Conservation (phyloP, 2,113 vertebrate species). For the Etia nguti region DNA sequence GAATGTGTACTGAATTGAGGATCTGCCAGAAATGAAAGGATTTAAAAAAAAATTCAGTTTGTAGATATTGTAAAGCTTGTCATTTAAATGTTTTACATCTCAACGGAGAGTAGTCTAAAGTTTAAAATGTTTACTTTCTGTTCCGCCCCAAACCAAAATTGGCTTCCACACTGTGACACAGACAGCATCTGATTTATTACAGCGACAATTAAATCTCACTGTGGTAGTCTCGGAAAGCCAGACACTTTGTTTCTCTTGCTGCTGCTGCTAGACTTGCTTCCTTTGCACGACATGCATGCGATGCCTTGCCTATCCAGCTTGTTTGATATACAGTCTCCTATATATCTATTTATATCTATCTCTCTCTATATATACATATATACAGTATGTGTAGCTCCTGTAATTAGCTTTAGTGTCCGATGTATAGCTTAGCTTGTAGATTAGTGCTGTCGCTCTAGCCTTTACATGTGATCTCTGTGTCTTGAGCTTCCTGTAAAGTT, state of each 20-base stretch:
- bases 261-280: slow-evolving; percentile 64
- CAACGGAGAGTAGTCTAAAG: background rate
- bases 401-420: slow-evolving; percentile 65
- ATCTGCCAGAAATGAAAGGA: slow-evolving; percentile 24
- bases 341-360: slow-evolving; percentile 54
- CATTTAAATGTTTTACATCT: background rate
- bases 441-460: slow-evolving; percentile 70
- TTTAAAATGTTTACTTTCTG: background rate
- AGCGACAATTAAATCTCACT: slow-evolving; percentile 10
- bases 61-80: slow-evolving; percentile 27
- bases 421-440: slow-evolving; percentile 67
- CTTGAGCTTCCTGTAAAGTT: slow-evolving; percentile 54
- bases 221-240: slow-evolving; percentile 37
- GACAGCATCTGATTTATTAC: slow-evolving; percentile 23
- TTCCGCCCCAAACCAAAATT: background rate
- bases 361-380: slow-evolving; percentile 25
- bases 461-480: slow-evolving; percentile 65
- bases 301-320: slow-evolving; percentile 66
- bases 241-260: slow-evolving; percentile 38
- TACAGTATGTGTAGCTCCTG: slow-evolving; percentile 56
- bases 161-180: slow-evolving; percentile 47
- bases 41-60: slow-evolving; percentile 3
- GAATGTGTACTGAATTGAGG: slow-evolving; percentile 54
- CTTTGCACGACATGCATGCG: slow-evolving; percentile 76
- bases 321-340: slow-evolving; percentile 58